Base-by-base conservation (phyloP, 2,113 vertebrate genomes). In the Suricata suricatta region DNA sequence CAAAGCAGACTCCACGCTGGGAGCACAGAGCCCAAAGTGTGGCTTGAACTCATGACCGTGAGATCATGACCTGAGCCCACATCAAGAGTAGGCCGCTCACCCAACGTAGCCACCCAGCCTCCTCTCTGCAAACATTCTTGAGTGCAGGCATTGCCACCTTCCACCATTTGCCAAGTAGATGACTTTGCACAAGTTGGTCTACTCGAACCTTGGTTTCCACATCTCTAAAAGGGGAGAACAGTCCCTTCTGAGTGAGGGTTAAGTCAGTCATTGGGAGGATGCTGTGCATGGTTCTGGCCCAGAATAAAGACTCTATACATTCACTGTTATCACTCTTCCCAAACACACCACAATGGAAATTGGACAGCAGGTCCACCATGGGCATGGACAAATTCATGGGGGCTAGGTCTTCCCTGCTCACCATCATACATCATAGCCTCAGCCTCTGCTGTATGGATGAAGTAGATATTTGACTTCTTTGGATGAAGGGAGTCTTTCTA, bases 351-450 rank as follows among this genome's bases (percentile, higher is more conserved):
- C 12, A 4, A 15, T 92, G 1, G 25, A 47, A 50, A 14, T 2
- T n/a, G 54, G 16, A 27, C 38, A 0, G 0, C 1, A 17, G 66
- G 2, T 0, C 2, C 25, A 5, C 5, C 1, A 0, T 17, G 5
- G 2, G 25, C 44, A 25, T 35, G 57, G 21, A 23, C 17, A 9
- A 57, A 13, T 17, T 54, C 7, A 0, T 2, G 10, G 54, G 64
- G 71, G 5, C 33, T 52, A 47, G 44, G 14, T 17, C 57, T 64
- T n/a, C 3, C 19, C 3, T 14, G 23, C 14, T 25, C 29, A 11
- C 64, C 50, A 6, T 0, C 27, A 19, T 12, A 19, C 27, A n/a
- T 4, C 54, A 23, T 64, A 6, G 31, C 95, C 96, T 90, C 87
- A 77, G 41, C 93, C 27, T 50, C 79, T 47, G 54, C 68, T 80